A percentile compares a stretch with the other conserved stretches of the same genome.
These are phyloP conservation scores for Charina bottae DNA, from an alignment of 2,113 vertebrate genomes.

Conservation along the genomic window DNA sequence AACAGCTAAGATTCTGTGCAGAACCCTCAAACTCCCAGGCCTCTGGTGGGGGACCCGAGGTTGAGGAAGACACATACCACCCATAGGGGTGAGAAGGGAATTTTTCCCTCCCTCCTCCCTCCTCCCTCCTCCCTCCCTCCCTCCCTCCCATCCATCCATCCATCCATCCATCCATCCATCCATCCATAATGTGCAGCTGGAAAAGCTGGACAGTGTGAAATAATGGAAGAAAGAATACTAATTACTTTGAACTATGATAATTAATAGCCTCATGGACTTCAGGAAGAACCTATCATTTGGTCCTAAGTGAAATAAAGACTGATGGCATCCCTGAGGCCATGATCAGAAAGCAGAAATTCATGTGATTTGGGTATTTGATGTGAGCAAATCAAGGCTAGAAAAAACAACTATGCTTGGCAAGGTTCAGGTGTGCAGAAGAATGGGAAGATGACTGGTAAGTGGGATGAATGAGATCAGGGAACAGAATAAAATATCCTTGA, in stretches of 20 bases:
- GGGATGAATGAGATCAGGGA: not conserved
- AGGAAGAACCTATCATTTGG: not conserved
- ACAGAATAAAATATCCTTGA: not conserved
- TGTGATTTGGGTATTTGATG: not conserved
- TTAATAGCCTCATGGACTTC: not conserved
- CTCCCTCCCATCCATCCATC: not conserved
- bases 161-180: not conserved
- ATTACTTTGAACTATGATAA: not conserved
- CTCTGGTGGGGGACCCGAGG: no score
- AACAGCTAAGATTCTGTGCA: no score
- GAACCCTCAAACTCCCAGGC: no score
- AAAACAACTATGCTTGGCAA: not conserved
- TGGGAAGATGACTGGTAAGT: not conserved
- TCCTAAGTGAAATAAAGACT: not conserved
- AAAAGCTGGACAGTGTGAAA: not conserved
- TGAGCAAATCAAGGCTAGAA: not conserved
- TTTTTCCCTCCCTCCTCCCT: no score
- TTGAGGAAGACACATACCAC: no score
- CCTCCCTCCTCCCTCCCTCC: no score
- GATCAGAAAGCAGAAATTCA: not conserved
- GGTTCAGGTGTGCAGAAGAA: not conserved
- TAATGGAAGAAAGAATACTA: not conserved
- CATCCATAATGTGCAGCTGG: no score
- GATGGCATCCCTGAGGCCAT: not conserved
- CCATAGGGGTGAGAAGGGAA: no score